These are phyloP conservation scores for Notamacropus eugenii DNA, from an alignment of 2,797 vertebrate genomes.

Conservation along the genomic window DNA sequence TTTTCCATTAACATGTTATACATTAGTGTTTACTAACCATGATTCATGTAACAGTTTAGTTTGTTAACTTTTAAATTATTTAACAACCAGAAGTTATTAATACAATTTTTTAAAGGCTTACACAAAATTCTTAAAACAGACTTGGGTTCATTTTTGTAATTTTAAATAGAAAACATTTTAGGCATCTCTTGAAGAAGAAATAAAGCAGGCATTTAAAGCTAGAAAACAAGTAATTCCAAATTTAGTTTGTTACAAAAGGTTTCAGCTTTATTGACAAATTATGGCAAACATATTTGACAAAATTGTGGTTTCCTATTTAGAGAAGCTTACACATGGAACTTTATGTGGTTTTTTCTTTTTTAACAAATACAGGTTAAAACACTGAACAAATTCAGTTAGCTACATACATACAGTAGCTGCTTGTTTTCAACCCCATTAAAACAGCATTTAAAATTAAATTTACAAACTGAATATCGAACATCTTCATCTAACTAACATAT, in stretches of 20 bases:
- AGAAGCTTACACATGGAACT: constrained; percentile 95
- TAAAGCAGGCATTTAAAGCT: constrained; percentile 93
- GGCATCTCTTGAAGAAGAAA: constrained; percentile 91
- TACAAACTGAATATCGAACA: constrained; percentile 94
- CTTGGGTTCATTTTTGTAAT: constrained; percentile 92
- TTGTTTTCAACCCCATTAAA: constrained; percentile 92
- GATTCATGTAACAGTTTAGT: constrained; percentile 94
- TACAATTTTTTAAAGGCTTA: constrained; percentile 92
- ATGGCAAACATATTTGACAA: constrained; percentile 93
- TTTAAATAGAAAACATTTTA: constrained; percentile 93
- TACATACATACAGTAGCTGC: constrained; percentile 94
- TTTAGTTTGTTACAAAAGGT: constrained; percentile 92
- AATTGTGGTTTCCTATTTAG: constrained; percentile 97
- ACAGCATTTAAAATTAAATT: constrained; percentile 93
- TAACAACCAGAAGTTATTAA: constrained; percentile 94
- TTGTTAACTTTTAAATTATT: constrained; percentile 95
- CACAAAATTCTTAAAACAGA: constrained; percentile 92
- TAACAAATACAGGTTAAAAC: constrained; percentile 99
- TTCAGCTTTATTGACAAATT: constrained; percentile 94
- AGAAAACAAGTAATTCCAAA: constrained; percentile 93
- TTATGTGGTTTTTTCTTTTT: constrained; percentile 95
- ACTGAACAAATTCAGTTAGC: constrained; percentile 98
- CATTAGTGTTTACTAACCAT: constrained; percentile 93
- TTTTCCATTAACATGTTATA: constrained; percentile 93
- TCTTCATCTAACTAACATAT: constrained; percentile 91